Evolutionary conservation across 2,888 invertebrate genomes (phyloP), one percentile per base, ranked within the genome.

Genomic region (Stegophylla sp.): DNA sequence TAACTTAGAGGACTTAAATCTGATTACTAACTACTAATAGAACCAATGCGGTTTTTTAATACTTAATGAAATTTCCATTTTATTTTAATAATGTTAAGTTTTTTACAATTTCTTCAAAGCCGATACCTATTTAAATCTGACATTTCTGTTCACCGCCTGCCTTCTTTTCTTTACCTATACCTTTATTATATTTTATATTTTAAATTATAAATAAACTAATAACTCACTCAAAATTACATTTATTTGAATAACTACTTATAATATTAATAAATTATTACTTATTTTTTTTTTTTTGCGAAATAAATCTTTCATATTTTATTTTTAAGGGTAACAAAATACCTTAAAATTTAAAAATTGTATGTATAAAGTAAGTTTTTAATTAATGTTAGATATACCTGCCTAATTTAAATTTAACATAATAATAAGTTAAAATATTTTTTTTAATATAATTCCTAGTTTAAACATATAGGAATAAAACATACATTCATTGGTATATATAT

Each of bases 231-330:
- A 26, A n/a, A 48, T 69, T 69, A n/a, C 23, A 28, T 48, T 53
- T 67, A 67, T 53, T 48, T 20, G n/a, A 69, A 69, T 67, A 3
- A 67, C n/a, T n/a, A n/a, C n/a, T 26, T 17, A 13, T 41, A 71
- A 71, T 71, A 69, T 69, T 48, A 51, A 23, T 56, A 53, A 34
- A 76, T 66, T 43, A 43, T 76, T 66, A 53, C 13, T 17, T 74
- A 53, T 26, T 53, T 75, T 34, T 43, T 41, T 48, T 66, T 53
- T 53, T 12, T 53, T 53, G 9, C 12, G n/a, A 45, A 63, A 74
- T 63, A 63, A 9, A 15, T 61, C 3, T 61, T 73, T 48, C 9
- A 48, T 63, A 61, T 10, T 74, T 73, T 48, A 48, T 3, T 51
- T 63, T 48, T 48, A 17, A 43, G 63, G 28, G 20, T 51, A 34